Evolutionary conservation across 30 jellyfish, hydroid and myxozoan species (phyloP).

Genomic region (Turritopsis dohrnii): DNA sequence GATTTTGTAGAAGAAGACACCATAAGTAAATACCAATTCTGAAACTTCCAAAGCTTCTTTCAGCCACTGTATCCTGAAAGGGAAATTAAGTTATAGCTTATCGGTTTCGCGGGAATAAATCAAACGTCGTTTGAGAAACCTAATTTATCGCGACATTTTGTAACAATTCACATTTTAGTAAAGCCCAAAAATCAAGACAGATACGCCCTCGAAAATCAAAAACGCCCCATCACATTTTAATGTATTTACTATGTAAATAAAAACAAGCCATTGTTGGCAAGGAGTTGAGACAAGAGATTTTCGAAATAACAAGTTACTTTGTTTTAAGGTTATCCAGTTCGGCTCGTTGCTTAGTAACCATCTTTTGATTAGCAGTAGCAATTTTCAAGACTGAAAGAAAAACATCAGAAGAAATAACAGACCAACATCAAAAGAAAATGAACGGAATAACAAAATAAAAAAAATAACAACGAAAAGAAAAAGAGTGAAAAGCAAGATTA

Average conservation of each 20-base stretch:
- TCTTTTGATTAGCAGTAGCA: not conserved
- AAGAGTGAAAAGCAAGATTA: no score
- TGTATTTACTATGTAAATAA: no score
- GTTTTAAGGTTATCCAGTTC: slow-evolving; percentile 4
- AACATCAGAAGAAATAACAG: not conserved
- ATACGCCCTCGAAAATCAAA: no score
- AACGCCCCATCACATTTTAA: no score
- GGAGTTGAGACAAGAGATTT: no score
- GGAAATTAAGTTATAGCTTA: not conserved
- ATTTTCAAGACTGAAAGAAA: not conserved
- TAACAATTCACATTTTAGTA: no score
- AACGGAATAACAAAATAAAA: not conserved
- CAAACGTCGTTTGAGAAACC: not conserved
- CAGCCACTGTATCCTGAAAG: slow-evolving; percentile 9
- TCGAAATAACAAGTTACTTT: slow-evolving; percentile 4
- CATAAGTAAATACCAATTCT: not conserved
- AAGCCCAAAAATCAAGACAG: no score
- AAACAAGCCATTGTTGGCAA: no score
- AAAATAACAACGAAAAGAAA: no score
- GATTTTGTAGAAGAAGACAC: not conserved
- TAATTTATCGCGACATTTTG: no score
- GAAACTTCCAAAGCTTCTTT: slow-evolving; percentile 15
- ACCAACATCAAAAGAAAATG: not conserved
- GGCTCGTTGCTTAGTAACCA: slow-evolving; percentile 11
- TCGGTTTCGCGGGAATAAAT: no score